A percentile compares a stretch with the other conserved stretches of the same genome.
These are phyloP conservation scores for Pediacus dermestoides DNA, from an alignment of 2,888 invertebrate genomes.

Conservation along the genomic window DNA sequence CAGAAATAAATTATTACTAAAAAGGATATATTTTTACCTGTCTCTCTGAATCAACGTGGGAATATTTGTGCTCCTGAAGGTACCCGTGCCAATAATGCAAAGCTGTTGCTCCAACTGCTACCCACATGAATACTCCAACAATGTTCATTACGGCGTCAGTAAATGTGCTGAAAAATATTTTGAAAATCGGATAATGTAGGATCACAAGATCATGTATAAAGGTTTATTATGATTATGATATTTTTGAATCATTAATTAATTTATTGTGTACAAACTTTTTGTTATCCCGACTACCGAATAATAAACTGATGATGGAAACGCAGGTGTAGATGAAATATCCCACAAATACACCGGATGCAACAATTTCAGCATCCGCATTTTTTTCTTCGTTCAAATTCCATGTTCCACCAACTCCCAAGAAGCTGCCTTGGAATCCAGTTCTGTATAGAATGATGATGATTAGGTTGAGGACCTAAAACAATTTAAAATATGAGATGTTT, in stretches of 20 bases:
- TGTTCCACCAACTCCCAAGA: constrained; percentile 83
- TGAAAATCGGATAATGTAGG: too few species aligned
- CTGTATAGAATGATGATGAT: constrained; percentile 77
- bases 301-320: constrained; percentile 69
- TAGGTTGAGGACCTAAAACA: constrained; percentile 72
- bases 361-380: constrained; percentile 82
- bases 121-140: constrained; percentile 78
- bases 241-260: too few species aligned
- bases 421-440: constrained; percentile 77
- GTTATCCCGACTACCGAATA: constrained; percentile 74
- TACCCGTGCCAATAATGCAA: constrained; percentile 89
- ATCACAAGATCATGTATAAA: too few species aligned
- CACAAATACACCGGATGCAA: constrained; percentile 82
- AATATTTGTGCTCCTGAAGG: constrained; percentile 73
- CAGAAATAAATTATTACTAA: too few species aligned
- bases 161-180: constrained; percentile 57
- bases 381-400: constrained; percentile 89
- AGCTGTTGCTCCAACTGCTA: constrained; percentile 81
- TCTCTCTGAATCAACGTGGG: constrained; percentile 70
- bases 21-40: too few species aligned
- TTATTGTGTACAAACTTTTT: too few species aligned
- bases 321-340: constrained; percentile 82
- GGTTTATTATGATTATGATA: too few species aligned
- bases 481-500: too few species aligned
- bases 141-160: constrained; percentile 86